Evolutionary conservation across 2,888 invertebrate genomes (phyloP), one percentile per base, ranked within the genome.

Genomic region (Brenthis ino): DNA sequence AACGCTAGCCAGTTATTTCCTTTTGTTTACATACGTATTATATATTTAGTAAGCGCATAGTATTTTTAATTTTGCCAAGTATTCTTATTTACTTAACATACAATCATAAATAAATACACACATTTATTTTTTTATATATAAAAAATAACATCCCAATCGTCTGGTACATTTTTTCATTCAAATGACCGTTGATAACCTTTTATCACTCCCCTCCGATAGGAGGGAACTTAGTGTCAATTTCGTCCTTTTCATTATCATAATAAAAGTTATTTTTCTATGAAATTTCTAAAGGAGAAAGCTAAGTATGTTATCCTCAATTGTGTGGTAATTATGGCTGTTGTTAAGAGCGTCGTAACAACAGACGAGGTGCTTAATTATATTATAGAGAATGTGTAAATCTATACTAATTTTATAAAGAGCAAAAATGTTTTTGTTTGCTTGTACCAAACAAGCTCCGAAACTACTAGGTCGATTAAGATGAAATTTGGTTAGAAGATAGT

Each of bases 101-200:
- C 8, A 43, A 43, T 43, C 8, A 43, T 3, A 43, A 43, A 8
- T 43, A 43, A 16, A 16, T n/a, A n/a, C 16, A 16, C 8, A 51
- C 16, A 14, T 6, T 48, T 4, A 20, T 58, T 57, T 11, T 47
- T 16, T 16, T 60, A 11, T 24, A 20, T 14, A 37, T 51, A 28
- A 61, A 57, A 53, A 58, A 48, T 6, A 54, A 33, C 57, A 37
- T 54, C 24, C 13, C 37, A 50, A 57, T 16, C 20, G 8, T 33
- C n/a, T 57, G 53, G 48, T 16, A 64, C 50, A 50, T 57, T 37
- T 57, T 63, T 53, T 48, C 56, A 64, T 68, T 66, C 65, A 72
- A 68, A 65, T 69, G 68, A 70, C 65, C 68, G 28, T 47, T 65
- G 76, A 76, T 77, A 76, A 76, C 73, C 74, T 73, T 68, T 75